Conservation (phyloP, 1,140 invertebrate species). For the Drosophila insularis region DNA sequence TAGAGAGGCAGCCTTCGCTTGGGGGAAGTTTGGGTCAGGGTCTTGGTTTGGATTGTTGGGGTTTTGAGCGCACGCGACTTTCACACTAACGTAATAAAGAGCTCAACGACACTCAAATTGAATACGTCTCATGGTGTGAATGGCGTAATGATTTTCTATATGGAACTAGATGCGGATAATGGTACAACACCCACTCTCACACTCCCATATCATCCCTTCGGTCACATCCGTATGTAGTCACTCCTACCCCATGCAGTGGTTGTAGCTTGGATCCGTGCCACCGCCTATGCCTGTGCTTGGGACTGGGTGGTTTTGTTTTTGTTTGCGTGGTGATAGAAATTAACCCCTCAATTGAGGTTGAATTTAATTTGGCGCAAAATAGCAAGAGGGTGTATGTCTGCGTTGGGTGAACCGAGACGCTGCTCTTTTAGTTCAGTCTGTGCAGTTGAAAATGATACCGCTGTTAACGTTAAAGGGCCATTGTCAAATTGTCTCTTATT, state of each 20-base stretch:
- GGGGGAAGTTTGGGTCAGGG: slow-evolving; percentile 4
- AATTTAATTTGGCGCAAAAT: slow-evolving; percentile 82
- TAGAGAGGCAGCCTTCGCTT: slow-evolving; percentile 19
- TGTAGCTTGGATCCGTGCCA: slow-evolving; percentile 27
- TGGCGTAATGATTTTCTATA: slow-evolving; percentile 81
- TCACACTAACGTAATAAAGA: slow-evolving; percentile 82
- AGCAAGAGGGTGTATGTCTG: slow-evolving; percentile 62
- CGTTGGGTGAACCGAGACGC: slow-evolving; percentile 37
- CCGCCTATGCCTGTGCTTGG: neutral
- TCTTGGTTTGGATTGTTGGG: slow-evolving; percentile 13
- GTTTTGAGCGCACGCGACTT: slow-evolving; percentile 72
- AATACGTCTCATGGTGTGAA: slow-evolving; percentile 79
- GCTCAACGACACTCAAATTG: slow-evolving; percentile 82
- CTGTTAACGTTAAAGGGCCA: slow-evolving; percentile 79
- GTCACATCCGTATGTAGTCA: slow-evolving; percentile 20
- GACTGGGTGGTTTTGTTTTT: slow-evolving; percentile 73
- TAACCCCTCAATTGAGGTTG: slow-evolving; percentile 82
- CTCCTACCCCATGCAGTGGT: slow-evolving; percentile 39
- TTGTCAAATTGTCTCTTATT: slow-evolving; percentile 81
- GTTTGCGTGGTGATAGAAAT: slow-evolving; percentile 82
- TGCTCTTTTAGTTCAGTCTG: slow-evolving; percentile 63
- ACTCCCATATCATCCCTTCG: slow-evolving; percentile 27
- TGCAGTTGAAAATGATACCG: slow-evolving; percentile 75
- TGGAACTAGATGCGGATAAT: slow-evolving; percentile 79
- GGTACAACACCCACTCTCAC: slow-evolving; percentile 41